Evolutionary conservation across 1,140 invertebrate genomes (phyloP), one percentile per base, ranked within the genome.

Genomic region (Drosophila albomicans): DNA sequence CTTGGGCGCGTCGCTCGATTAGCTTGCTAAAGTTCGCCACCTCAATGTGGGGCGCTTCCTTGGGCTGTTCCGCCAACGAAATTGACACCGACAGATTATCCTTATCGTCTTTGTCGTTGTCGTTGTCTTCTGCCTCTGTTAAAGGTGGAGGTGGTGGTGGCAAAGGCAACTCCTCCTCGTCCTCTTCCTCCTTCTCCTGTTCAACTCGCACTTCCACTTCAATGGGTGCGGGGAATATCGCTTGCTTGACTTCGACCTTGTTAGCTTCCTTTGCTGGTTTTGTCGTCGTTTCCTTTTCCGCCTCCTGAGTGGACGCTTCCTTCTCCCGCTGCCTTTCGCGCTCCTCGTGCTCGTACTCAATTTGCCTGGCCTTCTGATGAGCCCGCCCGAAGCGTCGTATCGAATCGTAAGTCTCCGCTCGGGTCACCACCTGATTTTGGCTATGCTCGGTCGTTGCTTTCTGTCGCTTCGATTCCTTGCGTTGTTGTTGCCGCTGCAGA

Each of bases 321-420:
- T 49, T n/a, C 54, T 82, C 76, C 13, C 69, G 62, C 13, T 85
- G 75, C 16, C 57, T 41, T n/a, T 87, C 79, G 13, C 80, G 68
- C 32, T 89, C 82, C 63, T 91, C 66, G 68, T 87, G 65, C 46
- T 91, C 89, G 65, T 85, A 65, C 46, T 91, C 88, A 16, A 30
- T 70, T 38, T 91, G 81, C 51, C 91, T 57, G 43, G 78, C 81
- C 65, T 86, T 78, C 57, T 92, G 90, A 52, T 92, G 91, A 1
- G 91, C 91, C 11, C 81, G 79, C 6, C 92, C 91, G 20, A 92
- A 92, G 15, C 90, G 80, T 59, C 89, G 79, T 38, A 92, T 92
- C 16, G 92, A 92, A 62, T 92, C 92, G 75, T 91, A 92, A 38
- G 91, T 92, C 62, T 92, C 88, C 0, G 89, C 88, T 6, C 69